Base-by-base conservation (phyloP, 2,797 vertebrate species). In the Gymnothorax reevesii region DNA sequence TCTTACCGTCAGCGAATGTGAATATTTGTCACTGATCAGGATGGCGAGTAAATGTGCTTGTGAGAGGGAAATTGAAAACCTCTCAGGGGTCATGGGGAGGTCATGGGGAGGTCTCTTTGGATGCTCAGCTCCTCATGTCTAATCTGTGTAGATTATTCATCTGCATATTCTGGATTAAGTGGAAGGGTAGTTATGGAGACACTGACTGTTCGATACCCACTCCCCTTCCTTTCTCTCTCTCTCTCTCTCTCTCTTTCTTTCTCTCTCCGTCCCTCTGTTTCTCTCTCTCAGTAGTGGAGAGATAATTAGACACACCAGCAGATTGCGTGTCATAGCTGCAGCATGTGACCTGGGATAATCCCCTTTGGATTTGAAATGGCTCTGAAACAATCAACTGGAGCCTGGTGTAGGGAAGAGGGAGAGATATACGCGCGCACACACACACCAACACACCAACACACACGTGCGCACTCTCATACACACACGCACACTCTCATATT, bases 321-420 rank as follows among this genome's bases (percentile, higher is more conserved):
- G 82, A 83, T 83, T 83, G 82, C 62, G 82, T 60, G 82, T 83
- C 57, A 42, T 33, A 25, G 82, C 82, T 15, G 79, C 52, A 9
- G 54, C 94, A 95, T 93, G 89, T 95, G 95, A 94, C 83, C 3
- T 73, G 12, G 60, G 89, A 88, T 96, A 95, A 96, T 95, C 95
- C 94, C 92, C 89, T 88, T 93, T 91, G 93, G 90, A 88, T 92
- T 92, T 94, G 93, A 94, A 93, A 93, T 93, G 91, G 92, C 89
- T 90, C 88, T 93, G 94, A 95, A 94, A 13, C 91, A 91, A 84
- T 92, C 88, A 64, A 91, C 90, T 20, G 91, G 91, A 94, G 94
- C 94, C 95, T 95, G 95, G 42, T 20, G 73, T 20, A 17, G 42
- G 13, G 42, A 6, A 42, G 73, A 5, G 42, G 42, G 73, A 77